A percentile compares a stretch with the other conserved stretches of the same genome.
Evolutionary conservation across 2,797 vertebrate species (phyloP).

Genomic region (Myotis pilosus): DNA sequence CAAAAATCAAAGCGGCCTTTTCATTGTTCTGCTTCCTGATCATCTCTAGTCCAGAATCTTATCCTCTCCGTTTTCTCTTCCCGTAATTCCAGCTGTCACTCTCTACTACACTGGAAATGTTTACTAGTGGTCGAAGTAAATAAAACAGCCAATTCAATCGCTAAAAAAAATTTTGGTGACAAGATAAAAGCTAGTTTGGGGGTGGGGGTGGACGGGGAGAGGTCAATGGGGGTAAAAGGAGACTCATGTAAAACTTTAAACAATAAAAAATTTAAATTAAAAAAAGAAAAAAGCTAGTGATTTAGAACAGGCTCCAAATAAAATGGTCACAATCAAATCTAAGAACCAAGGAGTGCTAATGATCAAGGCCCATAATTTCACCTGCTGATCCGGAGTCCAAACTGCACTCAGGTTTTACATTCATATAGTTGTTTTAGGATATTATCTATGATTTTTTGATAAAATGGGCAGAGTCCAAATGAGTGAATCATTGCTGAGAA

Average conservation of each 20-base stretch:
- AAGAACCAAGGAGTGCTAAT: background rate
- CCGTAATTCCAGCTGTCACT: background rate
- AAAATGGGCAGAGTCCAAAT: background rate
- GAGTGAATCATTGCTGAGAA: background rate
- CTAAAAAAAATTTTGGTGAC: background rate
- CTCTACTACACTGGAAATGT: background rate
- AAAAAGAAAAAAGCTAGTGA: background rate
- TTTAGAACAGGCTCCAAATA: constrained; percentile 4
- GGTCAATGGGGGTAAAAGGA: no score
- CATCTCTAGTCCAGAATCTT: constrained; percentile 26
- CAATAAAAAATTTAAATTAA: no score
- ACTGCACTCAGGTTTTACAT: background rate
- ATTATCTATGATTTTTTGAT: background rate
- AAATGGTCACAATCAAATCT: constrained; percentile 1
- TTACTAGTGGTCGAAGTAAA: constrained; percentile 22
- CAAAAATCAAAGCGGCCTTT: constrained; percentile 22
- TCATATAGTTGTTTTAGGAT: background rate
- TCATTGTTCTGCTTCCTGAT: background rate
- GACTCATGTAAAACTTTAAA: no score
- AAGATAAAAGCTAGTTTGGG: no score
- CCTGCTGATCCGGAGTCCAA: background rate
- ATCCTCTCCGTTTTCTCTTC: background rate
- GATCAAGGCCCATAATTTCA: background rate
- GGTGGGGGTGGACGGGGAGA: no score
- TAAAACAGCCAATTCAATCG: constrained; percentile 20